These are phyloP conservation scores for Corythornis vintsioides DNA, from an alignment of 2,113 vertebrate species.

Conservation along the genomic window DNA sequence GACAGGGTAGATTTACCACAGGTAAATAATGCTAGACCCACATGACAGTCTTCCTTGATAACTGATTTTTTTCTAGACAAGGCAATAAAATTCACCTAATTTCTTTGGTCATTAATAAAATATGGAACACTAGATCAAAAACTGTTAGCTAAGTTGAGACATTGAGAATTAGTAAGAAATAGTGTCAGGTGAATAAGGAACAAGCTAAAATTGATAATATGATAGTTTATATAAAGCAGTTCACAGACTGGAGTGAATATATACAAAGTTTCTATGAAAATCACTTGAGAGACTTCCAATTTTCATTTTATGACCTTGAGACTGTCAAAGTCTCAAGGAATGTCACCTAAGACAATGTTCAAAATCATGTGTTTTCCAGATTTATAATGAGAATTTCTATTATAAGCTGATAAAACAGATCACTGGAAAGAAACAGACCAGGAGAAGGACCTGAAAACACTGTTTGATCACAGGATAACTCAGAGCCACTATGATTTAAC, in stretches of 20 bases:
- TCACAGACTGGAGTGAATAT: background rate
- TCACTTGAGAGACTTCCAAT: background rate
- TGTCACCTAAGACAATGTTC: background rate
- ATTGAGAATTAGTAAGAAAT: background rate
- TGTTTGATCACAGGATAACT: slow-evolving; percentile 8
- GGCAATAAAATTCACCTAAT: background rate
- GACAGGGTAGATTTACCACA: background rate
- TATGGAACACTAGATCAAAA: background rate
- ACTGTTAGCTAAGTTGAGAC: background rate
- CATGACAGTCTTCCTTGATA: background rate
- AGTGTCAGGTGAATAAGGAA: background rate
- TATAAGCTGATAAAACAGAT: background rate
- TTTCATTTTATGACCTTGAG: background rate
- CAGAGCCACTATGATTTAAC: background rate
- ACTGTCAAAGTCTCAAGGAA: background rate
- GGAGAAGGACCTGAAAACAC: background rate
- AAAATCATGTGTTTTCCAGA: background rate
- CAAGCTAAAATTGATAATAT: background rate
- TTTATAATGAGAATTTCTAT: background rate
- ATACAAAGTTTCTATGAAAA: background rate
- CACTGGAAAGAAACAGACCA: background rate
- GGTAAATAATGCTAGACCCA: background rate
- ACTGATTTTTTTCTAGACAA: background rate
- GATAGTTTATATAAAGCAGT: background rate
- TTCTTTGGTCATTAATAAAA: background rate